These are phyloP conservation scores for Bombus polaris DNA, from an alignment of 1,140 invertebrate genomes.

Conservation along the genomic window DNA sequence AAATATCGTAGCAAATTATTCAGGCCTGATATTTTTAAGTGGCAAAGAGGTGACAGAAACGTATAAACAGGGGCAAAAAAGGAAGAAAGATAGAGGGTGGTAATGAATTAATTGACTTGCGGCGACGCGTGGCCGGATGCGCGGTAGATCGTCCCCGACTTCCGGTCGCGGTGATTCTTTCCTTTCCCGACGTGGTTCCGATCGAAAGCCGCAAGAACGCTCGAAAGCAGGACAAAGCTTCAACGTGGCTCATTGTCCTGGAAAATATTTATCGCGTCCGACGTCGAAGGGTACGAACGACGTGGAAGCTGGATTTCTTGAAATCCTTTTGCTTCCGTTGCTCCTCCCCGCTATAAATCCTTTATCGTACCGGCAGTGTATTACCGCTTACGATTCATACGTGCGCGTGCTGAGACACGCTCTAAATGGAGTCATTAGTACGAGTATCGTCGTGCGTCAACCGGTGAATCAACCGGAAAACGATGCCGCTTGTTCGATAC, in stretches of 20 bases:
- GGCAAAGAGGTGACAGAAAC: neutral
- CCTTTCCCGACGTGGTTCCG: slow-evolving; percentile 59
- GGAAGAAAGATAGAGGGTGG: slow-evolving; percentile 29
- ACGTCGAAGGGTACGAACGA: slow-evolving; percentile 49
- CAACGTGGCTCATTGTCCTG: slow-evolving; percentile 66
- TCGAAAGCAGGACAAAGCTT: slow-evolving; percentile 26
- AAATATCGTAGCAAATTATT: neutral
- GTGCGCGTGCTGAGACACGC: neutral
- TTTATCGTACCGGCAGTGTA: neutral
- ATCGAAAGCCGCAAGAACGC: slow-evolving; percentile 62
- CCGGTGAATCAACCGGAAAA: neutral
- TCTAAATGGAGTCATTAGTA: neutral
- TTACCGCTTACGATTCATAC: no score
- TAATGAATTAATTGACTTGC: slow-evolving; percentile 76
- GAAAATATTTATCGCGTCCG: slow-evolving; percentile 76
- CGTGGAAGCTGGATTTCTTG: slow-evolving; percentile 51
- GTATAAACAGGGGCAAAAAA: neutral
- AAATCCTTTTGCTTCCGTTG: slow-evolving; percentile 47
- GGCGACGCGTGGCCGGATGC: slow-evolving; percentile 71
- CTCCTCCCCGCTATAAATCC: slow-evolving; percentile 44
- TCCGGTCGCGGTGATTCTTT: slow-evolving; percentile 58
- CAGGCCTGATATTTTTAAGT: neutral
- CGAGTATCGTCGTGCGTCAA: neutral
- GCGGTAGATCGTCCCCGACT: slow-evolving; percentile 62
- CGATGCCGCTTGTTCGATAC: no score